These are phyloP conservation scores for Drosophila prolongata DNA, from an alignment of 2,888 invertebrate genomes.

Conservation along the genomic window DNA sequence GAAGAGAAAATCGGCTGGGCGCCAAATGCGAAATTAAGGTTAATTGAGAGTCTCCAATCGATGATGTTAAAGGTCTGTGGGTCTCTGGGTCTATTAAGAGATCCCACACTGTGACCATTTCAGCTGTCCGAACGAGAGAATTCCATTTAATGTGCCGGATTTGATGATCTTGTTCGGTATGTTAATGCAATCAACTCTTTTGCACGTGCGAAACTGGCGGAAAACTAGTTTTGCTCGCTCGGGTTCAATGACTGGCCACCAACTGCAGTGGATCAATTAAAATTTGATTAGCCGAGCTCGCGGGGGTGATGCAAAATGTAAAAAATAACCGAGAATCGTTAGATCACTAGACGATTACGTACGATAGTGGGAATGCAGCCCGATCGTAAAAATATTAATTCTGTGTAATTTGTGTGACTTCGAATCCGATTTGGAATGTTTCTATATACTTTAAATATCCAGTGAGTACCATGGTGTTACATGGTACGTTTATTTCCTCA, in stretches of 20 bases:
- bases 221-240: slow-evolving; percentile 40
- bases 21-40: slow-evolving; percentile 61
- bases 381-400: neutral
- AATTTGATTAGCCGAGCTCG: neutral
- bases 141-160: neutral
- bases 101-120: slow-evolving; percentile 8
- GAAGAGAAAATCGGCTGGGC: slow-evolving; percentile 25
- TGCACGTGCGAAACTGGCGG: slow-evolving; percentile 20
- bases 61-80: slow-evolving; percentile 33
- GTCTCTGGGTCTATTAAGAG: slow-evolving; percentile 9
- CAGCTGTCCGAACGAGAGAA: neutral
- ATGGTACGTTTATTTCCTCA: slow-evolving; percentile 8
- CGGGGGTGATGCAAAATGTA: neutral
- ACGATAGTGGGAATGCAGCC: neutral
- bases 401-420: neutral
- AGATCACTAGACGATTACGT: neutral
- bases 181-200: slow-evolving; percentile 24
- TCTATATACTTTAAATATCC: neutral
- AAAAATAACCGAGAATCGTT: neutral
- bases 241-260: slow-evolving; percentile 36
- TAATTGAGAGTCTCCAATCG: slow-evolving; percentile 51
- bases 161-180: slow-evolving; percentile 13
- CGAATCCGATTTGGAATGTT: neutral
- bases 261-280: slow-evolving; percentile 9
- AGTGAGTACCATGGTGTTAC: slow-evolving; percentile 11